These are phyloP conservation scores for Drosophila imparisetae DNA, from an alignment of 2,888 invertebrate species.

Conservation along the genomic window DNA sequence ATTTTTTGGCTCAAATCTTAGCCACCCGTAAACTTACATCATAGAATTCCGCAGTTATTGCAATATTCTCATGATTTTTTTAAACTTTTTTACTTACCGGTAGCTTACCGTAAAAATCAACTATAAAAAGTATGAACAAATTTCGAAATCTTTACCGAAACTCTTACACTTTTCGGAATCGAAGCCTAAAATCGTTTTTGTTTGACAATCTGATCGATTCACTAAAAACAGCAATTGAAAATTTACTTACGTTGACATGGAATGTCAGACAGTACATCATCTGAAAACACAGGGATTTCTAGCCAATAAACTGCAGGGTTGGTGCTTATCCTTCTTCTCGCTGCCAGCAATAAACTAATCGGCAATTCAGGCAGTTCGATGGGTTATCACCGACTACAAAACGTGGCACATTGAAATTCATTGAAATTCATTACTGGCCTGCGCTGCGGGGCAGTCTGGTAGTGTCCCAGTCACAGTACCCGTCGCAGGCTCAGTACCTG, in stretches of 20 bases:
- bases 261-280: not conserved
- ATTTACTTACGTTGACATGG: not conserved
- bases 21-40: not conserved
- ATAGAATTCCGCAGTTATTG: not conserved
- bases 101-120: not conserved
- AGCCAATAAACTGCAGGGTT: not conserved
- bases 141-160: not conserved
- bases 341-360: not conserved
- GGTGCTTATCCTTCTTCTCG: not conserved
- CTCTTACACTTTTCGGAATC: not conserved
- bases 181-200: not conserved
- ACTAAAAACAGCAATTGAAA: too few species aligned
- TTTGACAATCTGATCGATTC: not conserved
- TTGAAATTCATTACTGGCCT: conserved; percentile 2
- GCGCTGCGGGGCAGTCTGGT: not conserved
- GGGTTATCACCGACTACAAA: not conserved
- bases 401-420: conserved; percentile 4
- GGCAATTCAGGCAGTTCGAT: not conserved
- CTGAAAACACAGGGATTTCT: not conserved
- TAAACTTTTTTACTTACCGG: not conserved
- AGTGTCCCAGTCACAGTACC: not conserved
- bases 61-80: not conserved
- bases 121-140: not conserved
- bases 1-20: not conserved
- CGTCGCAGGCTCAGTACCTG: not conserved